phyloP scores from a whole-genome alignment of 2,888 invertebrate species.

The Dasypolia templi region DNA sequence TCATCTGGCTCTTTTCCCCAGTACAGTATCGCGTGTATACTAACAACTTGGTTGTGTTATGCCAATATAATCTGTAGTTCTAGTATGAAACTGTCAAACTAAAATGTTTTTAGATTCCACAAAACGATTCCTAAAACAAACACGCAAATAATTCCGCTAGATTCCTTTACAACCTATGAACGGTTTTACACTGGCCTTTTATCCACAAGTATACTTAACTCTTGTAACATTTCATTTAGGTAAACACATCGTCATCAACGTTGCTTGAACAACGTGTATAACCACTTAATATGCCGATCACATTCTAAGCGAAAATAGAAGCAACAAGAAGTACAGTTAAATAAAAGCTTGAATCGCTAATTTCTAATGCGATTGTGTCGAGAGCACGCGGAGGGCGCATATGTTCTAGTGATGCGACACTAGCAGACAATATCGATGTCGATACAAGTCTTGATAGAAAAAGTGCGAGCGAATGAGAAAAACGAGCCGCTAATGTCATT shows the following conservation, averaged over 20 bases:
- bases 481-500: slow-evolving; percentile 79
- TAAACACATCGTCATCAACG: not conserved
- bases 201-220: not conserved
- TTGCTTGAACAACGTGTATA: slow-evolving; percentile 20
- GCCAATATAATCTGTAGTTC: not conserved
- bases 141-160: not conserved
- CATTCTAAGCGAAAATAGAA: slow-evolving; percentile 44
- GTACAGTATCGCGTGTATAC: not conserved
- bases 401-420: slow-evolving; percentile 60
- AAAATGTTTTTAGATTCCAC: not conserved
- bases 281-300: slow-evolving; percentile 60
- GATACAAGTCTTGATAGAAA: slow-evolving; percentile 53
- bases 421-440: slow-evolving; percentile 59
- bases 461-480: slow-evolving; percentile 15
- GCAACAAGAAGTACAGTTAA: slow-evolving; percentile 68
- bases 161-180: not conserved
- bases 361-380: slow-evolving; percentile 70
- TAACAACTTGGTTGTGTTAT: not conserved
- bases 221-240: not conserved
- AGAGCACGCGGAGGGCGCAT: slow-evolving; percentile 64
- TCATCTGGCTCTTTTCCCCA: not conserved
- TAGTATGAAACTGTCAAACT: not conserved
- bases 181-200: not conserved
- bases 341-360: slow-evolving; percentile 71
- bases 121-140: not conserved